These are phyloP conservation scores for Saccopteryx bilineata DNA, from an alignment of 2,113 vertebrate species.

Conservation along the genomic window DNA sequence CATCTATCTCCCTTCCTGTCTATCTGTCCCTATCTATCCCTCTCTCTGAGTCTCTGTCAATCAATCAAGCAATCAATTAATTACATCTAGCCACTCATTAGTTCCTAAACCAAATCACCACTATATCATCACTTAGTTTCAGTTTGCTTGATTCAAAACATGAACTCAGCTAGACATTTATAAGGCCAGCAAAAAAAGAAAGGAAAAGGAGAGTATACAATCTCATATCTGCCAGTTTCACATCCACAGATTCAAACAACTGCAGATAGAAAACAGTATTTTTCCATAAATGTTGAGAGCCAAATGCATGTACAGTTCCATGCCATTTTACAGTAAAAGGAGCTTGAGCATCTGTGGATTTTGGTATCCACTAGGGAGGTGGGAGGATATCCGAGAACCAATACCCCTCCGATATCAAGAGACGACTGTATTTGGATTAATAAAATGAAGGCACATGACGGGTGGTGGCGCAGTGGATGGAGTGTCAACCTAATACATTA, in stretches of 20 bases:
- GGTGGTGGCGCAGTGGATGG: too few relatives aligned
- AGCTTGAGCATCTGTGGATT: not conserved
- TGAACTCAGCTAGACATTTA: not conserved
- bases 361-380: not conserved
- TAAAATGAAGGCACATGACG: not conserved
- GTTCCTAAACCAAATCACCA: constrained; percentile 12
- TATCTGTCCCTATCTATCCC: too few relatives aligned
- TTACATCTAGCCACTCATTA: not conserved
- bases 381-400: not conserved
- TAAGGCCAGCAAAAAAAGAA: not conserved
- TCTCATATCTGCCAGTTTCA: not conserved
- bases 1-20: too few relatives aligned
- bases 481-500: too few relatives aligned
- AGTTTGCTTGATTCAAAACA: constrained; percentile 13
- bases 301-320: not conserved
- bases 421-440: not conserved
- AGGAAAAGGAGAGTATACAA: not conserved
- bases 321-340: not conserved
- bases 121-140: not conserved
- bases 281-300: not conserved
- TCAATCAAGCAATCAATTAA: not conserved
- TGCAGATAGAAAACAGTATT: not conserved
- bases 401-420: not conserved
- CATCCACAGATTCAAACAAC: not conserved
- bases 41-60: too few relatives aligned